These are phyloP conservation scores for Lymantria dispar DNA, from an alignment of 2,888 invertebrate species.

Conservation along the genomic window DNA sequence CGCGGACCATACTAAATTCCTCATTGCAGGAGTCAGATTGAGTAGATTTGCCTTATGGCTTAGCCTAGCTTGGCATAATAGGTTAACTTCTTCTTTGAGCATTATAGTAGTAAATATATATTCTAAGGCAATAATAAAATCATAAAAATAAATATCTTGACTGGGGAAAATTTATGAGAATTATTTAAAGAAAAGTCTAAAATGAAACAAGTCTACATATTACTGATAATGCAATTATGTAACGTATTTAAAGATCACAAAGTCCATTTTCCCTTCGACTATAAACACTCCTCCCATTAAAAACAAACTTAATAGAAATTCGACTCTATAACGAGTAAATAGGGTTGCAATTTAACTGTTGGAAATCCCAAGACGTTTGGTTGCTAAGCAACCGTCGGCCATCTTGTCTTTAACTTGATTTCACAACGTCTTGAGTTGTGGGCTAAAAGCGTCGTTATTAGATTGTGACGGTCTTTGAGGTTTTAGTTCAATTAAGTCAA, in stretches of 20 bases:
- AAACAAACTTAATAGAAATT: conserved; percentile 11
- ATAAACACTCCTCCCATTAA: conserved; percentile 3
- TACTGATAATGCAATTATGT: not conserved
- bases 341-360: conserved; percentile 34
- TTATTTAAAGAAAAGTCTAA: too few relatives aligned
- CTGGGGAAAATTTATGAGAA: too few relatives aligned
- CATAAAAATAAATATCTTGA: too few relatives aligned
- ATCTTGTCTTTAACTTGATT: conserved; percentile 63
- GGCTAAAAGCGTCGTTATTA: conserved; percentile 59
- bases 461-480: conserved; percentile 66
- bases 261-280: not conserved
- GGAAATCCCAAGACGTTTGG: conserved; percentile 48
- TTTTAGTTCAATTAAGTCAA: conserved; percentile 44
- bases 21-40: too few relatives aligned
- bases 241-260: not conserved
- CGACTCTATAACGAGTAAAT: conserved; percentile 15
- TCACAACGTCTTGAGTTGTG: conserved; percentile 72
- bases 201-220: too few relatives aligned
- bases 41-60: too few relatives aligned
- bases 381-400: conserved; percentile 55
- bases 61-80: too few relatives aligned
- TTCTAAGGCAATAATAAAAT: too few relatives aligned
- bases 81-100: too few relatives aligned
- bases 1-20: too few relatives aligned
- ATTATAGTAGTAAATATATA: too few relatives aligned